Evolutionary conservation across 2,113 vertebrate genomes (phyloP).

Genomic region (Dendrocopos noguchii): DNA sequence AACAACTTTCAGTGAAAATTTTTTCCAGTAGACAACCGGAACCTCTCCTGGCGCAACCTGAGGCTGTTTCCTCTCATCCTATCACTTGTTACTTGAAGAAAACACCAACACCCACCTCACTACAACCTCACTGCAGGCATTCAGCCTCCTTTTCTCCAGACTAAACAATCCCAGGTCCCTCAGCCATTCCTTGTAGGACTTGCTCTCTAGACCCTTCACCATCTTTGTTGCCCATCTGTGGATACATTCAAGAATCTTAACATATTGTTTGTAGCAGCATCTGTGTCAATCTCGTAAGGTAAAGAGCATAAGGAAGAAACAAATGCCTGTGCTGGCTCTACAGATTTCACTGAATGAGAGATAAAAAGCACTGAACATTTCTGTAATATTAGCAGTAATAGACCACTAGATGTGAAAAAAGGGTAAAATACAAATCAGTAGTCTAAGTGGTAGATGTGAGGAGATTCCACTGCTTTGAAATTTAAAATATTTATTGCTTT

Average conservation of each 20-base stretch:
- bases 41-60: not conserved
- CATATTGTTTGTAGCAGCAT: too few relatives aligned
- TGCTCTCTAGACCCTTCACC: too few relatives aligned
- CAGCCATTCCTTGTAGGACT: too few relatives aligned
- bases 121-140: too few relatives aligned
- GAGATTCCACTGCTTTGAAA: not conserved
- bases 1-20: not conserved
- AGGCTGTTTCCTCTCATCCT: too few relatives aligned
- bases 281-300: not conserved
- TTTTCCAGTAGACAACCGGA: not conserved
- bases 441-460: not conserved
- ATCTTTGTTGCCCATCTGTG: too few relatives aligned
- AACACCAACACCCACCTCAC: too few relatives aligned
- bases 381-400: not conserved
- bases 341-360: not conserved
- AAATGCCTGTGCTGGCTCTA: not conserved
- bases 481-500: not conserved
- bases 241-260: too few relatives aligned
- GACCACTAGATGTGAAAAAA: not conserved
- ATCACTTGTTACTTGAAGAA: too few relatives aligned
- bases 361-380: not conserved
- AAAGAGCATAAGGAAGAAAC: not conserved
- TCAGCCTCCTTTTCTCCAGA: too few relatives aligned
- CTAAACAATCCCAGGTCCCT: too few relatives aligned
- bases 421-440: not conserved